Evolutionary conservation across 2,888 invertebrate genomes (phyloP).

Genomic region (Caenorhabditis virilis): DNA sequence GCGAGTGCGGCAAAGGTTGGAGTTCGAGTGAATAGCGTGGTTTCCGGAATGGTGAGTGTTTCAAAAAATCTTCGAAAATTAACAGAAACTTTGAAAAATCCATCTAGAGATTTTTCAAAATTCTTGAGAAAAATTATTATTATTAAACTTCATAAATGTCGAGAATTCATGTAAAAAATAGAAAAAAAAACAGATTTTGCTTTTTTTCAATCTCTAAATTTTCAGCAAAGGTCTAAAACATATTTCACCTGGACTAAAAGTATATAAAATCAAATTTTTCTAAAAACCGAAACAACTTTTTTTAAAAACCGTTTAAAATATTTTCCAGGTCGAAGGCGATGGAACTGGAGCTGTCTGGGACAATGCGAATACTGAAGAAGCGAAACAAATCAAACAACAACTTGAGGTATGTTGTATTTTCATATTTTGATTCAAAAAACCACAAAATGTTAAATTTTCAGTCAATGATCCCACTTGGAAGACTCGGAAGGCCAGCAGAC

Average conservation of each 20-base stretch:
- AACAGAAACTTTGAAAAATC: too few relatives aligned
- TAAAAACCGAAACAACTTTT: background rate
- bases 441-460: constrained; percentile 1
- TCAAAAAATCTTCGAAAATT: too few relatives aligned
- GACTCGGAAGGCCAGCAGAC: constrained; percentile 51
- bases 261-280: too few relatives aligned
- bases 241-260: too few relatives aligned
- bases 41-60: constrained; percentile 50
- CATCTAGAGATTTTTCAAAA: too few relatives aligned
- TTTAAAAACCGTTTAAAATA: too few relatives aligned
- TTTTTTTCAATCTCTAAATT: too few relatives aligned
- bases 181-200: too few relatives aligned
- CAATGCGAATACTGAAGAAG: constrained; percentile 38
- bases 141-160: too few relatives aligned
- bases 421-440: background rate
- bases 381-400: constrained; percentile 25
- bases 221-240: too few relatives aligned
- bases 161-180: too few relatives aligned
- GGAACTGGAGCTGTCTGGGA: constrained; percentile 56
- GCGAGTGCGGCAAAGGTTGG: constrained; percentile 31
- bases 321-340: constrained; percentile 43
- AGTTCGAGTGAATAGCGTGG: constrained; percentile 56
- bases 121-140: too few relatives aligned
- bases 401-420: constrained; percentile 11
- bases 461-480: constrained; percentile 59